These are phyloP conservation scores for Hydropotes inermis DNA, from an alignment of 2,113 vertebrate species.

Conservation along the genomic window DNA sequence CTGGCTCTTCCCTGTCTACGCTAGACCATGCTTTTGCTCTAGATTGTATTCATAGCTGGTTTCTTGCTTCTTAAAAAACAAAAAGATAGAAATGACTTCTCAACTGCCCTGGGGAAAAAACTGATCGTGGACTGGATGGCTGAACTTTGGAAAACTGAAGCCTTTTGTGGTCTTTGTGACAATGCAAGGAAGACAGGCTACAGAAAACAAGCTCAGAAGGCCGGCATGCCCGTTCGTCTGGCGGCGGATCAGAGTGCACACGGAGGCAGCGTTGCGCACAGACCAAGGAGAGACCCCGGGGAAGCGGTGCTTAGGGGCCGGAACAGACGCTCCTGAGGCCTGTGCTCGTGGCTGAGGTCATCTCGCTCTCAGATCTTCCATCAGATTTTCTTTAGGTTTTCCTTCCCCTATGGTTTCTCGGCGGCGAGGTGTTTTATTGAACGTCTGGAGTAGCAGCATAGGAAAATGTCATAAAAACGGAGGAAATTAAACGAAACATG, in stretches of 20 bases:
- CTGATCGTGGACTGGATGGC: background rate
- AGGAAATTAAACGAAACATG: slow-evolving; percentile 69
- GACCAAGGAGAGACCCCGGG: background rate
- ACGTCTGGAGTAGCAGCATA: slow-evolving; percentile 54
- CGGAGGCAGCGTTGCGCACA: background rate
- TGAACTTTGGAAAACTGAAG: background rate
- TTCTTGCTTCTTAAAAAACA: background rate
- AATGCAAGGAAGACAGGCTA: background rate
- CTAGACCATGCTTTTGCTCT: background rate
- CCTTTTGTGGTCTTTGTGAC: background rate
- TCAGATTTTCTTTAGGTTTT: background rate
- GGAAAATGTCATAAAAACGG: slow-evolving; percentile 62
- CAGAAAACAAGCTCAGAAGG: background rate
- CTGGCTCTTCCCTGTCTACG: background rate
- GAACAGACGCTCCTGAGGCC: background rate
- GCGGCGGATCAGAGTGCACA: background rate
- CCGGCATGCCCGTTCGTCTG: background rate
- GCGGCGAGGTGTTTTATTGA: slow-evolving; percentile 46
- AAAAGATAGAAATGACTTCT: background rate
- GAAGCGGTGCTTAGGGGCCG: too few species aligned
- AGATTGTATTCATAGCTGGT: background rate
- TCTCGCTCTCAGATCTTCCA: background rate
- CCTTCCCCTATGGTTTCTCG: background rate
- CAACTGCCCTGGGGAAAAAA: background rate
- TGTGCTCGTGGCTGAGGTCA: background rate